These are phyloP conservation scores for Lasioglossum villosulum DNA, from an alignment of 2,888 invertebrate species.

Conservation along the genomic window DNA sequence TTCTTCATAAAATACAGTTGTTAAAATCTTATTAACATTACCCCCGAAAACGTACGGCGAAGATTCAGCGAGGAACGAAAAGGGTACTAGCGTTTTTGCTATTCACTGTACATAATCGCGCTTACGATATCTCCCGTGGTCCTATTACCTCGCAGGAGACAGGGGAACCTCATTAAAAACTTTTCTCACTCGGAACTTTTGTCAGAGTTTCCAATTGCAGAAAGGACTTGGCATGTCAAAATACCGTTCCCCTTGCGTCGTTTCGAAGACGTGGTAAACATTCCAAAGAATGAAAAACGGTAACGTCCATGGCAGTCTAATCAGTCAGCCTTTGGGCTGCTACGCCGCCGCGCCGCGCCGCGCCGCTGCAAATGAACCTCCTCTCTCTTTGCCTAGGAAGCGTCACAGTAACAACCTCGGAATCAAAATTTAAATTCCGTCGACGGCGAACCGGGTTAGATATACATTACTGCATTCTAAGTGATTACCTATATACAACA, in stretches of 20 bases:
- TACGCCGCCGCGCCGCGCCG: neutral
- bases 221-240: conserved; percentile 24
- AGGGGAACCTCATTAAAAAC: conserved; percentile 35
- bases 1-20: neutral
- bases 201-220: conserved; percentile 35
- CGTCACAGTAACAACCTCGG: neutral
- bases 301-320: conserved; percentile 38
- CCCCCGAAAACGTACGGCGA: neutral
- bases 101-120: conserved; percentile 20
- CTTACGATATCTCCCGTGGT: conserved; percentile 10
- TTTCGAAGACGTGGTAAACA: conserved; percentile 26
- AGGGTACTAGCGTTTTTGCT: neutral
- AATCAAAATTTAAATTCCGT: conserved; percentile 21
- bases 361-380: neutral
- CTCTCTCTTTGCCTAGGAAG: neutral
- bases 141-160: conserved; percentile 15
- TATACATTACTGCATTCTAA: conserved; percentile 8
- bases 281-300: conserved; percentile 44
- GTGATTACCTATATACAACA: neutral
- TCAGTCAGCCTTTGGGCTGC: conserved; percentile 16
- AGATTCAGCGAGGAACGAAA: neutral
- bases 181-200: conserved; percentile 29
- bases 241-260: conserved; percentile 9
- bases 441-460: neutral
- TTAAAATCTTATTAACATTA: neutral